phyloP scores from a whole-genome alignment of 1,140 invertebrate genomes.

The Aplysia californica region DNA sequence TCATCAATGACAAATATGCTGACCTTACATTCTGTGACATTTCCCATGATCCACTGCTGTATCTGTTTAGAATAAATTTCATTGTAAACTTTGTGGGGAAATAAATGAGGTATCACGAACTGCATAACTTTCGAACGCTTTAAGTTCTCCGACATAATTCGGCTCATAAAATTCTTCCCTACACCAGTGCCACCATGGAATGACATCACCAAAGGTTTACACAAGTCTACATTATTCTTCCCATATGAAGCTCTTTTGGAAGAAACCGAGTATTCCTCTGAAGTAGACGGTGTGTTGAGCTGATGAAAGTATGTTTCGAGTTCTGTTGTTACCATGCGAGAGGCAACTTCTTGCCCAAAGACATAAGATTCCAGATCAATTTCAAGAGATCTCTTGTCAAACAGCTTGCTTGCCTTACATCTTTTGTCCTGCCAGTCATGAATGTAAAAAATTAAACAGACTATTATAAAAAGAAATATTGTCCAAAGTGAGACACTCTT shows the following conservation, averaged over 20 bases:
- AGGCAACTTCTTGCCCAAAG: slow-evolving; percentile 61
- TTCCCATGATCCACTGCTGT: slow-evolving; percentile 43
- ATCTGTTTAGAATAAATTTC: slow-evolving; percentile 39
- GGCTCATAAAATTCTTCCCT: slow-evolving; percentile 59
- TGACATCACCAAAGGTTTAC: slow-evolving; percentile 49
- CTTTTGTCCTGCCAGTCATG: too few species aligned
- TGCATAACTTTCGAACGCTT: slow-evolving; percentile 31
- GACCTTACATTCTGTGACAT: slow-evolving; percentile 48
- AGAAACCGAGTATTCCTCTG: background rate
- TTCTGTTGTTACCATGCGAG: slow-evolving; percentile 34
- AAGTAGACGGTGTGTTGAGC: background rate
- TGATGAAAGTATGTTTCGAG: slow-evolving; percentile 36
- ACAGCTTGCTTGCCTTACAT: background rate
- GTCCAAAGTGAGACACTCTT: too few species aligned
- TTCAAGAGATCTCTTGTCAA: slow-evolving; percentile 38
- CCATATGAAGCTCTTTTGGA: too few species aligned
- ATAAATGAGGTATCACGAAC: slow-evolving; percentile 51
- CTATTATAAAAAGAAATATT: too few species aligned
- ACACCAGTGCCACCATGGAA: slow-evolving; percentile 64
- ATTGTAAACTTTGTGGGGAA: slow-evolving; percentile 39
- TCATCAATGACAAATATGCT: slow-evolving; percentile 62
- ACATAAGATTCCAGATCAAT: slow-evolving; percentile 49
- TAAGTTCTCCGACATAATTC: slow-evolving; percentile 49
- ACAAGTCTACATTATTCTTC: too few species aligned
- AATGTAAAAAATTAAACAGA: too few species aligned